These are phyloP conservation scores for Sciaenops ocellatus DNA, from an alignment of 2,797 vertebrate species.

Conservation along the genomic window DNA sequence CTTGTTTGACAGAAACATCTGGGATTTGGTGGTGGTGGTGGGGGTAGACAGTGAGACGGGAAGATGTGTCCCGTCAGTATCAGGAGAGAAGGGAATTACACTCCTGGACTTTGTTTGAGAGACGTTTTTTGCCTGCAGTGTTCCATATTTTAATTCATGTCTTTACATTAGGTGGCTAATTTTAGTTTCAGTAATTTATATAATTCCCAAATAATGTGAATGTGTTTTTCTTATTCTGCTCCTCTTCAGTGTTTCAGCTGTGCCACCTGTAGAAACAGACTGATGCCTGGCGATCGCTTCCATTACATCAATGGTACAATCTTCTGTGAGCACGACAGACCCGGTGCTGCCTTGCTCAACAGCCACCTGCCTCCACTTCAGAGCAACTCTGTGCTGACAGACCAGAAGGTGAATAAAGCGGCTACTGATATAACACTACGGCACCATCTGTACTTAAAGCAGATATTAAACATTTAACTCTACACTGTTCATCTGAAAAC, in stretches of 20 bases:
- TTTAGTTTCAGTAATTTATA: too few relatives aligned
- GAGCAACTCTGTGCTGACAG: constrained; percentile 84
- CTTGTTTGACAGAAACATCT: constrained; percentile 56
- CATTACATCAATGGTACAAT: constrained; percentile 89
- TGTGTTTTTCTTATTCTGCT: neutral
- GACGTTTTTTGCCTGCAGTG: accelerated
- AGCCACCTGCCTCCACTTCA: constrained; percentile 86
- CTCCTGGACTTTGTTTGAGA: neutral
- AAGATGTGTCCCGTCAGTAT: neutral
- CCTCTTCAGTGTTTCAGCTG: constrained; percentile 88
- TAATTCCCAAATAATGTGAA: neutral
- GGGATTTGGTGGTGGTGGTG: constrained; percentile 41
- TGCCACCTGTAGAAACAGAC: constrained; percentile 88
- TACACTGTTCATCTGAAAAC: neutral
- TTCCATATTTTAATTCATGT: neutral
- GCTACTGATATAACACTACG: neutral
- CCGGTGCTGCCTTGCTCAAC: constrained; percentile 79
- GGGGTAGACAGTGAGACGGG: neutral
- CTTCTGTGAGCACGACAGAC: constrained; percentile 90
- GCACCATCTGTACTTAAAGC: constrained; percentile 1
- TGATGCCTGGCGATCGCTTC: constrained; percentile 89
- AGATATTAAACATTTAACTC: neutral
- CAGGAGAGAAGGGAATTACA: neutral
- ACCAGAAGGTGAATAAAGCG: constrained; percentile 85
- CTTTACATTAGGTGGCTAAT: neutral